Evolutionary conservation across 2,888 invertebrate genomes (phyloP), one percentile per base, ranked within the genome.

Genomic region (Brachyptera risi): DNA sequence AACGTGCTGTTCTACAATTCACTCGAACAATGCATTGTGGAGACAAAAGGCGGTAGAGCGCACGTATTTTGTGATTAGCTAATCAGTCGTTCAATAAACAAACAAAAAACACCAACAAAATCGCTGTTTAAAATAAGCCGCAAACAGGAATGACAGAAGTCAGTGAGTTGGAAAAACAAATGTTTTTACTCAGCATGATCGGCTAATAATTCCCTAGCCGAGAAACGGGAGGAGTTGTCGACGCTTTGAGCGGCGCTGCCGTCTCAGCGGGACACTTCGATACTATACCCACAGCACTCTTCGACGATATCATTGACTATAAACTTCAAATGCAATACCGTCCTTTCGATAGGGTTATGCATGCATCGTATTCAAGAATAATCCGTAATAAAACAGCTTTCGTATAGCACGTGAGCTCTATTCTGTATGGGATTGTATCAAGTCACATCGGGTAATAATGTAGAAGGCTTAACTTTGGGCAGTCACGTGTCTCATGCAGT

Each of bases 111-210:
- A n/a, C n/a, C n/a, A n/a, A n/a, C n/a, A n/a, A n/a, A n/a, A n/a
- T n/a, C n/a, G n/a, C 31, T 31, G 5, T 31, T 7, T 11, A 31
- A 31, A 44, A 54, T 37, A 21, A 54, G 17, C 35, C 51, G 31
- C 51, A 35, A 54, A 9, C 35, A 35, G 23, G 37, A 19, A 3
- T 21, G 54, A 54, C 54, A 54, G 54, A 54, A 54, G 19, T 35
- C 54, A 54, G 23, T 54, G 37, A 37, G 9, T 19, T 19, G 54
- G 54, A 51, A 51, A 21, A 44, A 44, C 44, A 44, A 44, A 44
- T n/a, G n/a, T n/a, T n/a, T n/a, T n/a, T n/a, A n/a, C n/a, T n/a
- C n/a, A n/a, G 11, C 19, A 21, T 19, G 11, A 11, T 21, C 21
- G 44, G 44, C 44, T 44, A 44, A 31, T 31, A 5, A 31, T 31